These are phyloP conservation scores for Micrastur ruficollis DNA, from an alignment of 2,797 vertebrate species.

Conservation along the genomic window DNA sequence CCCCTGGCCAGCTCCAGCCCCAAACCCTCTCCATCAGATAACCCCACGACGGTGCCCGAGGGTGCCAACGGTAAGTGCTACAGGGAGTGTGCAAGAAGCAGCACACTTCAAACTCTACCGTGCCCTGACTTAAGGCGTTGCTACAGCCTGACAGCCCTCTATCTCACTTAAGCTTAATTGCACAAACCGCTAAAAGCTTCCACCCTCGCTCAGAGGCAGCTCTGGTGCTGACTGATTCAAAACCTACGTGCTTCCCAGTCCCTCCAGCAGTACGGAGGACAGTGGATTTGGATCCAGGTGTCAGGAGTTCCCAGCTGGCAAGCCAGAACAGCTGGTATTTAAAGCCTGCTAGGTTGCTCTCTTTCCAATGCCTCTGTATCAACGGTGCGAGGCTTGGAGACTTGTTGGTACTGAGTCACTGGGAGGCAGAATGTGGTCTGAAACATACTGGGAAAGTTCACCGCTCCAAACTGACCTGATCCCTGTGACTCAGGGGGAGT, in stretches of 20 bases:
- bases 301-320: neutral
- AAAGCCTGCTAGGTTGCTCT: neutral
- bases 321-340: neutral
- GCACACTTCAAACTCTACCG: neutral
- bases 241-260: neutral
- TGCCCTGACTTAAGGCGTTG: neutral
- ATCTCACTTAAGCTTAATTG: neutral
- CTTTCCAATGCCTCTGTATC: neutral
- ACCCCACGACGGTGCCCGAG: rapidly evolving
- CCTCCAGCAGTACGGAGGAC: rapidly evolving
- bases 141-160: neutral
- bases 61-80: neutral
- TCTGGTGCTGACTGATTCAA: neutral
- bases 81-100: neutral
- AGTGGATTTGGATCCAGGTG: neutral
- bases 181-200: neutral
- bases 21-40: neutral
- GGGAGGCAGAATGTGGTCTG: neutral
- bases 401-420: neutral
- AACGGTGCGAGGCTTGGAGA: neutral
- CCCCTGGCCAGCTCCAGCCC: neutral
- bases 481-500: neutral
- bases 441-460: neutral
- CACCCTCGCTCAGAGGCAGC: neutral
- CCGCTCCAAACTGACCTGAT: neutral